Evolutionary conservation across 1,140 invertebrate genomes (phyloP).

Genomic region (Drosophila littoralis): DNA sequence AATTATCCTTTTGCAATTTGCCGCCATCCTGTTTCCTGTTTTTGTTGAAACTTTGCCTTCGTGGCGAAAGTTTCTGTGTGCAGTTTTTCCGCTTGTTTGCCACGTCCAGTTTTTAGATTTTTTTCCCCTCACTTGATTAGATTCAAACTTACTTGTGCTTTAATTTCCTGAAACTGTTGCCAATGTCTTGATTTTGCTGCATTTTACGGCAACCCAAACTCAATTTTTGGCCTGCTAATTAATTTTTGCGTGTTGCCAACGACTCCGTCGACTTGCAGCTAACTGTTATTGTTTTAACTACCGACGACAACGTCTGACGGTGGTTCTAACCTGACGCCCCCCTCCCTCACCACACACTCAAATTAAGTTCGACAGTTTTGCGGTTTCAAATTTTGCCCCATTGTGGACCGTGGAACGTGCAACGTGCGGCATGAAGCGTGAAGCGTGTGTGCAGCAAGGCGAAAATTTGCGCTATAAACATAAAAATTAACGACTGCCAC

Average conservation of each 20-base stretch:
- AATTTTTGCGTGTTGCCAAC: constrained; percentile 77
- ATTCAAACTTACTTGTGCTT: constrained; percentile 43
- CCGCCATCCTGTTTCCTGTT: constrained; percentile 28
- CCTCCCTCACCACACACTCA: constrained; percentile 6
- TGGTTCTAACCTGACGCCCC: neutral
- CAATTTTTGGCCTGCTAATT: constrained; percentile 62
- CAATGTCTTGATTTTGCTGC: constrained; percentile 29
- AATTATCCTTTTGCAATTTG: constrained; percentile 66
- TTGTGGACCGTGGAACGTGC: constrained; percentile 1
- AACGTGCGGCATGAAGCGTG: neutral
- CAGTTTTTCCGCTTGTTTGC: constrained; percentile 65
- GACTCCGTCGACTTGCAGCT: constrained; percentile 66
- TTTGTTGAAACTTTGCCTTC: constrained; percentile 33
- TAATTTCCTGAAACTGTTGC: constrained; percentile 42
- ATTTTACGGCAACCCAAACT: constrained; percentile 35
- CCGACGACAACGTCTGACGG: constrained; percentile 8
- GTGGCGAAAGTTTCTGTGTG: constrained; percentile 50
- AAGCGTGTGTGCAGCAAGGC: constrained; percentile 74
- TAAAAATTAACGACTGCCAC: constrained; percentile 83
- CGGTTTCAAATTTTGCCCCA: constrained; percentile 58
- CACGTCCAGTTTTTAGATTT: constrained; percentile 47
- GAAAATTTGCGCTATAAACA: constrained; percentile 81
- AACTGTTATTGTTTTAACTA: constrained; percentile 82
- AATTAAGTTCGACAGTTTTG: constrained; percentile 53
- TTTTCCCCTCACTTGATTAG: constrained; percentile 45